Evolutionary conservation across 1,140 invertebrate genomes (phyloP).

Genomic region (Limonius californicus): DNA sequence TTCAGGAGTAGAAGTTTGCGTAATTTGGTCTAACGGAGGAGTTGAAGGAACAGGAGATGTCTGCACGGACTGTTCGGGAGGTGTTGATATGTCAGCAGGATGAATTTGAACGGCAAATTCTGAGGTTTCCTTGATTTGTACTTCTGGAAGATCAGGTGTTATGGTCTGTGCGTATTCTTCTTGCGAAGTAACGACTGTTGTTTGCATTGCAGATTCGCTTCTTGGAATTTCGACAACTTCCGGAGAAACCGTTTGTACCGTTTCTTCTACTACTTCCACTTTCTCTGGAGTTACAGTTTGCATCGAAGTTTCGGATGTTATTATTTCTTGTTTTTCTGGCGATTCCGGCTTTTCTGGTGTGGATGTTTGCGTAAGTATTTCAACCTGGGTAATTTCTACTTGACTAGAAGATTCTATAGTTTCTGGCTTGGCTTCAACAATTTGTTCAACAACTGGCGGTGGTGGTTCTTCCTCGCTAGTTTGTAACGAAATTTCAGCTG

Average conservation of each 20-base stretch:
- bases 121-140: slow-evolving; percentile 36
- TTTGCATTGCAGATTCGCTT: slow-evolving; percentile 42
- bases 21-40: slow-evolving; percentile 10
- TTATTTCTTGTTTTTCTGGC: slow-evolving; percentile 49
- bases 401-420: slow-evolving; percentile 41
- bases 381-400: slow-evolving; percentile 32
- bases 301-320: slow-evolving; percentile 44
- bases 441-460: slow-evolving; percentile 17
- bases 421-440: slow-evolving; percentile 37
- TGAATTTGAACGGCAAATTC: slow-evolving; percentile 45
- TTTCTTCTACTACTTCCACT: slow-evolving; percentile 45
- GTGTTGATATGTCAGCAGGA: slow-evolving; percentile 28
- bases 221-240: slow-evolving; percentile 38
- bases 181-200: slow-evolving; percentile 43
- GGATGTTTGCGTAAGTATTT: slow-evolving; percentile 39
- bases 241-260: slow-evolving; percentile 48
- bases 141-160: slow-evolving; percentile 43
- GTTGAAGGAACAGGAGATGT: slow-evolving; percentile 49
- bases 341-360: slow-evolving; percentile 39
- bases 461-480: slow-evolving; percentile 39
- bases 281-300: slow-evolving; percentile 33
- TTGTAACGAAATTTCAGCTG: slow-evolving; percentile 48
- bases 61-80: slow-evolving; percentile 44
- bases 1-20: slow-evolving; percentile 9
- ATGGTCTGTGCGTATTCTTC: slow-evolving; percentile 49